Evolutionary conservation across 2,888 invertebrate species (phyloP).

Genomic region (Pedicia rivosa): DNA sequence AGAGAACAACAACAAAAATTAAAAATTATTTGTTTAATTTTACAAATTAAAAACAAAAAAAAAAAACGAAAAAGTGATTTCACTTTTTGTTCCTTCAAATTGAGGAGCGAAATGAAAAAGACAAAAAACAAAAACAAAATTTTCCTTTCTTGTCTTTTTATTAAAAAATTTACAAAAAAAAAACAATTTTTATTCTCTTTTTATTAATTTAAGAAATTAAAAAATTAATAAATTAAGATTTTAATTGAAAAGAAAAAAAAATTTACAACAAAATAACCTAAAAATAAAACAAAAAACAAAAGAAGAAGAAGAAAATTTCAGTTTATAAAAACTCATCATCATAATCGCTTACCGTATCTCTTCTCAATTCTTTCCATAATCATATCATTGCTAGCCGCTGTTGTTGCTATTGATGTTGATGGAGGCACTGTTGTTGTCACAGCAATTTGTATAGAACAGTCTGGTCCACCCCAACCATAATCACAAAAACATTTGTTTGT

Average conservation of each 20-base stretch:
- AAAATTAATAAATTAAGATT: background rate
- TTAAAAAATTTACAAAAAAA: background rate
- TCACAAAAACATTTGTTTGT: slow-evolving; percentile 84
- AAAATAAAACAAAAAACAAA: slow-evolving; percentile 2
- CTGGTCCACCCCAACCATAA: slow-evolving; percentile 72
- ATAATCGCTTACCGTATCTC: slow-evolving; percentile 75
- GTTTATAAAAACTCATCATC: too few species aligned
- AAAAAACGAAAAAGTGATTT: too few species aligned
- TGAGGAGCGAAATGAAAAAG: background rate
- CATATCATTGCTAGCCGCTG: slow-evolving; percentile 38
- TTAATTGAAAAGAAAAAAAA: slow-evolving; percentile 1
- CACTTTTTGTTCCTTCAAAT: background rate
- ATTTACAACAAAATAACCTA: background rate
- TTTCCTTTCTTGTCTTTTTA: background rate
- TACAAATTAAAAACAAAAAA: too few species aligned
- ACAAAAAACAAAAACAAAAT: background rate
- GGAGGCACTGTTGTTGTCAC: slow-evolving; percentile 40
- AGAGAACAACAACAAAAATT: too few species aligned
- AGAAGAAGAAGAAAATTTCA: slow-evolving; percentile 3
- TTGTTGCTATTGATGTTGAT: slow-evolving; percentile 37
- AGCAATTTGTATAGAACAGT: slow-evolving; percentile 66
- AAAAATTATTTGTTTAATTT: too few species aligned
- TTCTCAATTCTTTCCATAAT: slow-evolving; percentile 79
- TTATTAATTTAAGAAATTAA: background rate
- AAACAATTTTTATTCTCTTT: background rate